Evolutionary conservation across 2,797 vertebrate genomes (phyloP).

Genomic region (Rhincodon typus): DNA sequence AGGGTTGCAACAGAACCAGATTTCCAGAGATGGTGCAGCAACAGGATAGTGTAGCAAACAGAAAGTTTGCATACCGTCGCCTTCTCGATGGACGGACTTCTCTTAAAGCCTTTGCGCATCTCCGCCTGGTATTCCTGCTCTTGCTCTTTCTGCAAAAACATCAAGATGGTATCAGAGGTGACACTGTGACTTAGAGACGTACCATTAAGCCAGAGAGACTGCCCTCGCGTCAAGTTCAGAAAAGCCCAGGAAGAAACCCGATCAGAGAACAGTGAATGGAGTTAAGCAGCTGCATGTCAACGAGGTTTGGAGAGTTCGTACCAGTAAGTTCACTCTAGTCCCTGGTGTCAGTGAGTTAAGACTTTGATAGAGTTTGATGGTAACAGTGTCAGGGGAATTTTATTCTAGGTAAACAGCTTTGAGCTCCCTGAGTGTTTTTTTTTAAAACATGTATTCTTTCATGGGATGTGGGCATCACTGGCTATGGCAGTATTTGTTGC

Average conservation of each 20-base stretch:
- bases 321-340: background rate
- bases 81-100: slow-evolving; percentile 75
- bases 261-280: background rate
- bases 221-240: background rate
- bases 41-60: slow-evolving; percentile 18
- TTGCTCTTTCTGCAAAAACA: slow-evolving; percentile 54
- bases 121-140: slow-evolving; percentile 51
- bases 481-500: too few relatives aligned
- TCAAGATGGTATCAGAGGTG: slow-evolving; percentile 41
- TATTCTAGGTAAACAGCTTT: background rate
- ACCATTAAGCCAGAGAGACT: background rate
- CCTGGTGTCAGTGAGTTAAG: background rate
- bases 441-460: background rate
- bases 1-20: background rate
- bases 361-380: background rate
- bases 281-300: background rate
- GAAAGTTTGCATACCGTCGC: slow-evolving; percentile 56
- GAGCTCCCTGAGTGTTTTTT: background rate
- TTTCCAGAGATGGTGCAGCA: background rate
- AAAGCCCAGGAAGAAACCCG: slow-evolving; percentile 33
- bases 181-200: background rate
- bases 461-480: too few relatives aligned
- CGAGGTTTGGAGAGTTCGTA: background rate
- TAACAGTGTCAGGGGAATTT: background rate
- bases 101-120: slow-evolving; percentile 56